Evolutionary conservation across 2,113 vertebrate genomes (phyloP), one percentile per base, ranked within the genome.

Genomic region (Corythornis madagascariensis): DNA sequence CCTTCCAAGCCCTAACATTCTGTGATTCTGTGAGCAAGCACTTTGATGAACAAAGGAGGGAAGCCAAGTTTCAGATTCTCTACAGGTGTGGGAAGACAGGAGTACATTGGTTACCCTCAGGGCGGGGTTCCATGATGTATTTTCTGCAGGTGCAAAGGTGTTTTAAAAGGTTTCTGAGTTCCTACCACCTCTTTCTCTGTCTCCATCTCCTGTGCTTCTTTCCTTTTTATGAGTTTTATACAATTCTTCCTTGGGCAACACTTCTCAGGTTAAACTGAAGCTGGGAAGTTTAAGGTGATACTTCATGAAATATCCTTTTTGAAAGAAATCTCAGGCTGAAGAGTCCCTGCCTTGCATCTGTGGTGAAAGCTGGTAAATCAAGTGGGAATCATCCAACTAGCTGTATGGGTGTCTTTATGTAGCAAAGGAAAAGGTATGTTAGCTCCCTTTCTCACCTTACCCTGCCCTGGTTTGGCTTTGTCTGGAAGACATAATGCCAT

Each of bases 101-200:
- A 11, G 13, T 15, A n/a, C 29, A 3, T 22, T 40, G 19, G 22
- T 31, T 61, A 26, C 33, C 69, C 45, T 47, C 53, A n/a, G 63
- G 50, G 42, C 1, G 2, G 71, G 70, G 16, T 14, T 57, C 53
- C n/a, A 16, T 1, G 0, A n/a, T 35, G 48, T 9, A n/a, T 42
- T 52, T 83, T 71, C 42, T 56, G n/a, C 57, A 83, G 59, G 38
- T 75, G 53, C 7, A 63, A 76, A 48, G 12, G 31, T 65, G 11
- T 3, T 48, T 84, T 78, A 35, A 89, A 88, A 86, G n/a, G 33
- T 56, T 88, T 71, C 61, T 77, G 43, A 47, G 29, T 16, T 13
- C 4, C 15, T 40, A 1, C 1, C 0, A n/a, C 1, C 4, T 2
- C 4, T 43, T 77, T 47, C 8, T 1, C 6, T 28, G 20, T 57